Conservation (phyloP, 2,797 vertebrate species). For the Rhinogobio ventralis region DNA sequence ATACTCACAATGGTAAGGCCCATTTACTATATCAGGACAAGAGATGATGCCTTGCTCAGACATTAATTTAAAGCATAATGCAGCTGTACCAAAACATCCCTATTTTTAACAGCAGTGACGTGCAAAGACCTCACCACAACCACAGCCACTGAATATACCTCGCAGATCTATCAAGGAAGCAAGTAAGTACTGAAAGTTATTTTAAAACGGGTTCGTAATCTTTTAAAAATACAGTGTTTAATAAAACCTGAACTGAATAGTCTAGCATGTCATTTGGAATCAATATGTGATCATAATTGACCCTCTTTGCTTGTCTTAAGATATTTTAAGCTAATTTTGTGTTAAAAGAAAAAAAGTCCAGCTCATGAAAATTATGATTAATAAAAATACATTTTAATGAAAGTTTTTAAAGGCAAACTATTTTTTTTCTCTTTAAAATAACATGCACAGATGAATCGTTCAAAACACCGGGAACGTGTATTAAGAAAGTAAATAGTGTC, state of each 20-base stretch:
- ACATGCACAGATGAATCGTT: not conserved
- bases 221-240: not conserved
- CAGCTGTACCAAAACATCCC: not conserved
- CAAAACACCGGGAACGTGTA: not conserved
- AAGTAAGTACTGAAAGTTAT: constrained; percentile 84
- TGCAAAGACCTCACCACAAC: constrained; percentile 87
- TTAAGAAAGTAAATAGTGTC: not conserved
- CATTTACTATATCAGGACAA: not conserved
- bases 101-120: constrained; percentile 73
- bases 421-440: not conserved
- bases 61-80: not conserved
- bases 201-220: not conserved
- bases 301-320: not conserved
- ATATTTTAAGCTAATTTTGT: not conserved
- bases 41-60: not conserved
- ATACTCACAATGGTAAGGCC: constrained; percentile 73
- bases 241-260: not conserved
- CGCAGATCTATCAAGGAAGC: constrained; percentile 92
- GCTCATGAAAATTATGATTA: too few relatives aligned
- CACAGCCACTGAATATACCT: constrained; percentile 88
- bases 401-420: not conserved
- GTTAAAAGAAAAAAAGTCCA: too few relatives aligned
- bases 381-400: too few relatives aligned
- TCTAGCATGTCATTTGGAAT: not conserved
- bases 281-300: not conserved